These are phyloP conservation scores for Marcusenius ussheri DNA, from an alignment of 2,113 vertebrate species.

Conservation along the genomic window DNA sequence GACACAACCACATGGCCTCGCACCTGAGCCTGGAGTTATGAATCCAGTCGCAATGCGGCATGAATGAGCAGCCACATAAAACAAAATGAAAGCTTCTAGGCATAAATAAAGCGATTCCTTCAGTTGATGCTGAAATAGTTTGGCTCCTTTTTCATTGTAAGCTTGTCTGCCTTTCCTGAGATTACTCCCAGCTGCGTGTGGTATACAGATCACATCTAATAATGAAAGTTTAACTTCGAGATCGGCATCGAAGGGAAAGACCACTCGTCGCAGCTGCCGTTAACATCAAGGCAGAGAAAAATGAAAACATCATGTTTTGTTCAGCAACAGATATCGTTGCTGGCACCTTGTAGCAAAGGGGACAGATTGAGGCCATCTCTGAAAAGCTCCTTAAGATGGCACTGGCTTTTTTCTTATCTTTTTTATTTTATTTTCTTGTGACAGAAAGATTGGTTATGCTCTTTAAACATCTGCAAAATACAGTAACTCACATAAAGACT, in stretches of 20 bases:
- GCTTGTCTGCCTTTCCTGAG: neutral
- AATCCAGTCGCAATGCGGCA: neutral
- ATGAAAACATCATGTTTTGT: neutral
- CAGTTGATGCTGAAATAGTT: neutral
- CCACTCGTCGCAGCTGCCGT: neutral
- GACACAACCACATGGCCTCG: neutral
- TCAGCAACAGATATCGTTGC: neutral
- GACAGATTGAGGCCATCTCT: conserved; percentile 2
- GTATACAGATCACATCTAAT: neutral
- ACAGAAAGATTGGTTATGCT: neutral
- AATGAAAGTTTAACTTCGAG: neutral
- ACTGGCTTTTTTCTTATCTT: neutral
- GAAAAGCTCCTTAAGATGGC: neutral
- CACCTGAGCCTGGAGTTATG: neutral
- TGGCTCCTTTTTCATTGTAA: neutral
- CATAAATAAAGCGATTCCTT: neutral
- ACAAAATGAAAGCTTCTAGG: neutral
- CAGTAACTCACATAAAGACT: neutral
- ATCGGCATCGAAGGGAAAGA: neutral
- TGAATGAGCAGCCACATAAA: neutral
- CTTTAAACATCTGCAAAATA: conserved; percentile 13
- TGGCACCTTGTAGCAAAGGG: conserved; percentile 5
- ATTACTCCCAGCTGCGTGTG: neutral
- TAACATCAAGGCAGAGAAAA: neutral
- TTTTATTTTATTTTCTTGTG: conserved; percentile 2